Evolutionary conservation across 2,888 invertebrate genomes (phyloP), one percentile per base, ranked within the genome.

Genomic region (Aporophyla nigra): DNA sequence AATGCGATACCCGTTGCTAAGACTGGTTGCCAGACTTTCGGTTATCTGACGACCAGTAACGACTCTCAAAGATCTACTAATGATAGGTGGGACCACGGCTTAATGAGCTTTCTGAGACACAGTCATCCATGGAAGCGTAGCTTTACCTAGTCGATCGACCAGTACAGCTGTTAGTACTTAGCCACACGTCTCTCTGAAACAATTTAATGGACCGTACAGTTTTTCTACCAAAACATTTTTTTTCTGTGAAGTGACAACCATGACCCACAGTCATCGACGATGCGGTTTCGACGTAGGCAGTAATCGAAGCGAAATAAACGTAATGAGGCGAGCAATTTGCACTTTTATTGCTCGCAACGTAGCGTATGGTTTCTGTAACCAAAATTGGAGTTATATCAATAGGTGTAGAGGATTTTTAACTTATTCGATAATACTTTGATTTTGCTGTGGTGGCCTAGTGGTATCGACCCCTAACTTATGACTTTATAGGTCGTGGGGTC

Each of bases 301-400:
- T 83, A 89, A 88, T 89, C 81, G 83, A 84, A 81, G 82, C 83
- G 77, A 79, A 86, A 88, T 88, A 76, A 79, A 76, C 73, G 76
- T 87, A 88, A 89, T 88, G 84, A 86, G 33, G 69, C 82, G 73
- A 72, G 74, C 83, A 84, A 88, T 89, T 87, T 80, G 80, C 86
- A 89, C 88, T 88, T 88, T 87, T 88, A 87, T 85, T 82, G 79
- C 73, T 74, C 14, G 33, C 49, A 68, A n/a, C 68, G 77, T 67
- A 72, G 66, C 70, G 63, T 80, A 80, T 72, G 76, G 77, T 62
- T 67, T 58, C 53, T 59, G 69, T 63, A 63, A 77, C 72, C 75
- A 58, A 80, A 85, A 88, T 80, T 62, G 53, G 21, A 77, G 56
- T 76, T 76, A 76, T 84, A 82, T 78, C 71, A 53, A 61, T 58